These are phyloP conservation scores for Leptobrachium ailaonicum DNA, from an alignment of 2,113 vertebrate species.

Conservation along the genomic window DNA sequence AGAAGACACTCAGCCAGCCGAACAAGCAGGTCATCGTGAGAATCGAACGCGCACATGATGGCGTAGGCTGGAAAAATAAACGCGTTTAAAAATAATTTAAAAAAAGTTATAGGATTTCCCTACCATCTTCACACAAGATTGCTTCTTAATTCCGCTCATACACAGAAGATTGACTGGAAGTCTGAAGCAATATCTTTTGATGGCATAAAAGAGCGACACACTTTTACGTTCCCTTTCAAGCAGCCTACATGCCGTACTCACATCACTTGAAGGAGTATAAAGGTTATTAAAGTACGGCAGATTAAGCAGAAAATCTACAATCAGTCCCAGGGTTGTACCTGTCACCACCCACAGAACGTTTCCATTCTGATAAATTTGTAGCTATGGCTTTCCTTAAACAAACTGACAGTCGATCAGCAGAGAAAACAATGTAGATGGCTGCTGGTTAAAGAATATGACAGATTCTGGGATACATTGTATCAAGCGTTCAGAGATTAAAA, in stretches of 20 bases:
- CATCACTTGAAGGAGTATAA: constrained; percentile 43
- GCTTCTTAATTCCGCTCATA: constrained; percentile 37
- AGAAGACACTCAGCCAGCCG: too few relatives aligned
- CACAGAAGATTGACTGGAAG: constrained; percentile 42
- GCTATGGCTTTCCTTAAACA: constrained; percentile 40
- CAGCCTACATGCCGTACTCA: constrained; percentile 33
- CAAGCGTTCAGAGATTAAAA: constrained; percentile 19
- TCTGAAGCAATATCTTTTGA: constrained; percentile 39
- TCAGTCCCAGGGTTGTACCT: constrained; percentile 30
- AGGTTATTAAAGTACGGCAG: constrained; percentile 47
- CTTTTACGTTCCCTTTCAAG: constrained; percentile 46
- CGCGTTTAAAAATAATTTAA: too few relatives aligned
- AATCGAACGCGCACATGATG: too few relatives aligned
- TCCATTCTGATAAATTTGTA: constrained; percentile 34
- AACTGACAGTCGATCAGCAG: constrained; percentile 40
- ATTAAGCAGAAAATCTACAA: constrained; percentile 50
- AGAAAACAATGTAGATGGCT: constrained; percentile 34
- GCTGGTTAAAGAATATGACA: constrained; percentile 22
- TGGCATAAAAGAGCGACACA: constrained; percentile 32
- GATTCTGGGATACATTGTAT: constrained; percentile 28
- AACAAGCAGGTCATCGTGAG: too few relatives aligned
- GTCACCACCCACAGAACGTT: constrained; percentile 40
- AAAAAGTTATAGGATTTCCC: constrained; percentile 9
- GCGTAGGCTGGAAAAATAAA: too few relatives aligned
- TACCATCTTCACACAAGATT: constrained; percentile 37